These are phyloP conservation scores for Pelochelys cantorii DNA, from an alignment of 2,797 vertebrate genomes.

Conservation along the genomic window DNA sequence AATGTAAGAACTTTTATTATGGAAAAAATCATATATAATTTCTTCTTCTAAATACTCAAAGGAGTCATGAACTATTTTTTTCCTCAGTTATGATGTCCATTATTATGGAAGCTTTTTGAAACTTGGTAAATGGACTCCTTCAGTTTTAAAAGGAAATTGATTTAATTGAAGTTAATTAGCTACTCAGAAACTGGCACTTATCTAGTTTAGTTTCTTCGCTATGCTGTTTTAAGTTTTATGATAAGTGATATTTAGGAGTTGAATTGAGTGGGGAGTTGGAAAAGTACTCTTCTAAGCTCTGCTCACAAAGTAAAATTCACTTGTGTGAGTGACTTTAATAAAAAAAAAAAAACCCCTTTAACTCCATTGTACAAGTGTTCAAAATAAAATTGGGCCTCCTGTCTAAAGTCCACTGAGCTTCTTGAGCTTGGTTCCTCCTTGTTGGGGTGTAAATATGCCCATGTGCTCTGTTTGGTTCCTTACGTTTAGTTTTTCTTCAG, in stretches of 20 bases:
- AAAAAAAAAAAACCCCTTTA: not conserved
- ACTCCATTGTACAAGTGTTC: not conserved
- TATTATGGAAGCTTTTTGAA: not conserved
- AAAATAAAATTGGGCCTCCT: not conserved
- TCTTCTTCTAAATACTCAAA: too few species aligned
- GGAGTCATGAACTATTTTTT: not conserved
- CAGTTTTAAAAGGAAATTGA: not conserved
- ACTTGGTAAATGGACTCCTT: not conserved
- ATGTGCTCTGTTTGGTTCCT: not conserved
- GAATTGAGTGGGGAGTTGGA: not conserved
- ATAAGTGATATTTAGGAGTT: not conserved
- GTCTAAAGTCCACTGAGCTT: not conserved
- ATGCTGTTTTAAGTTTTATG: not conserved
- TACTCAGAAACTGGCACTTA: not conserved
- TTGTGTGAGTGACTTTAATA: not conserved
- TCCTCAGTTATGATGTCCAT: not conserved
- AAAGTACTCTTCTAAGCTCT: not conserved
- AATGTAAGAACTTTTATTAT: too few species aligned
- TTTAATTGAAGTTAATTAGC: not conserved
- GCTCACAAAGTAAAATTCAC: not conserved
- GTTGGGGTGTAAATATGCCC: not conserved
- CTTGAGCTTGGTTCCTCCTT: not conserved
- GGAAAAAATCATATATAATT: too few species aligned
- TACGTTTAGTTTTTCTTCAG: not conserved
- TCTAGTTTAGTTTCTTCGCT: not conserved